These are phyloP conservation scores for Andinoacara biseriatus DNA, from an alignment of 2,113 vertebrate species.

Conservation along the genomic window DNA sequence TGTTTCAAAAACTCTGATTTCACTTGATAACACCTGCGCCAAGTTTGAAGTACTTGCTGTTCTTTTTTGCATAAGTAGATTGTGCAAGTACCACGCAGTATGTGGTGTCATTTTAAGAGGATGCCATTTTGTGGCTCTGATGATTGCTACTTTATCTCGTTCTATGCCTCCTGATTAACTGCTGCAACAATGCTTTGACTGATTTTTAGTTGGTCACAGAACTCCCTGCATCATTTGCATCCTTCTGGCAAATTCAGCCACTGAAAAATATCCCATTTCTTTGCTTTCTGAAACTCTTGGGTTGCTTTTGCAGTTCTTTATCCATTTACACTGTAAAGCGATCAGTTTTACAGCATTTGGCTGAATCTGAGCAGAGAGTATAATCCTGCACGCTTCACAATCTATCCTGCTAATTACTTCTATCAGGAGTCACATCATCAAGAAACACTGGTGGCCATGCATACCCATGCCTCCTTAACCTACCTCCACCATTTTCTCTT, in stretches of 20 bases:
- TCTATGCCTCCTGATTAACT: background rate
- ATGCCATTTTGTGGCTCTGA: background rate
- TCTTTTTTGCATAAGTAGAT: background rate
- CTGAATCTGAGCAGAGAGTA: background rate
- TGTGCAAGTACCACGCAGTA: background rate
- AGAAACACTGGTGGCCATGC: background rate
- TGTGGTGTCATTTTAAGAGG: background rate
- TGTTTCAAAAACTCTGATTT: background rate
- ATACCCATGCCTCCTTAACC: rapidly evolving
- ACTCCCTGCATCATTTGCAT: background rate
- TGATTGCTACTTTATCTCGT: background rate
- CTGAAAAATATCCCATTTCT: too few relatives aligned
- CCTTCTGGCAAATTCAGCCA: rapidly evolving
- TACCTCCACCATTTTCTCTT: background rate
- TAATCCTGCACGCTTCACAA: background rate
- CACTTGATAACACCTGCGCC: background rate
- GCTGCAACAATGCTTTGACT: background rate
- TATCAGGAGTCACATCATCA: background rate
- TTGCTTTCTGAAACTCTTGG: background rate
- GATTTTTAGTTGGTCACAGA: background rate
- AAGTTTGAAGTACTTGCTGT: background rate
- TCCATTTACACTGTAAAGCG: too few relatives aligned
- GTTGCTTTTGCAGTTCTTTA: background rate
- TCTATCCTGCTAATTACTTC: background rate
- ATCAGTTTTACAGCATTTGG: background rate